phyloP scores from a whole-genome alignment of 1,140 invertebrate species.

The Saccostrea cuccullata region DNA sequence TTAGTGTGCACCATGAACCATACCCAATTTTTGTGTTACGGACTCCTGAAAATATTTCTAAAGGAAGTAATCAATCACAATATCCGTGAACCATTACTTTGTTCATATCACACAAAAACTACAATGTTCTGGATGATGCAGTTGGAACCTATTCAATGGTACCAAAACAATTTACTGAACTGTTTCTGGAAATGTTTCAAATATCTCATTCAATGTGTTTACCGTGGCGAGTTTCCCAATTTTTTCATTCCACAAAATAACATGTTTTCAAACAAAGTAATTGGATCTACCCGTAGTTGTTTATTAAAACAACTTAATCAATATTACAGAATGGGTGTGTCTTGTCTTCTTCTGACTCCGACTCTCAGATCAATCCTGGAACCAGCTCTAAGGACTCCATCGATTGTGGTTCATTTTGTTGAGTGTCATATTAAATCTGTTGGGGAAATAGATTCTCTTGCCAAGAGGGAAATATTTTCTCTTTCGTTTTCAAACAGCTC shows the following conservation, averaged over 20 bases:
- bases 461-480: not conserved
- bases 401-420: not conserved
- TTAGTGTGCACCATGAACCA: no score
- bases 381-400: not conserved
- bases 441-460: not conserved
- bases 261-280: not conserved
- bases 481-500: not conserved
- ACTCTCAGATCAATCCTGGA: not conserved
- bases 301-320: not conserved
- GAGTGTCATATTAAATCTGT: not conserved
- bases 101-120: not conserved
- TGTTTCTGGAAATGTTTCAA: not conserved
- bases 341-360: not conserved
- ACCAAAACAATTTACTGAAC: not conserved
- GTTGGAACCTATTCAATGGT: not conserved
- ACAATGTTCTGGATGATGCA: not conserved
- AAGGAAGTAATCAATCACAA: not conserved
- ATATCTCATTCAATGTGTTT: not conserved
- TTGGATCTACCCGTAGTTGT: not conserved
- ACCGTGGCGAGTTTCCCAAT: not conserved
- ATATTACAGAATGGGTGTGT: not conserved
- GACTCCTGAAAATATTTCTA: no score
- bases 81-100: not conserved
- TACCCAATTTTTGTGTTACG: no score
- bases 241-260: not conserved